Percentiles rank a stretch among this genome's conserved stretches.
These are phyloP conservation scores for Cynaeus angustus DNA, from an alignment of 2,888 invertebrate species.

Conservation along the genomic window DNA sequence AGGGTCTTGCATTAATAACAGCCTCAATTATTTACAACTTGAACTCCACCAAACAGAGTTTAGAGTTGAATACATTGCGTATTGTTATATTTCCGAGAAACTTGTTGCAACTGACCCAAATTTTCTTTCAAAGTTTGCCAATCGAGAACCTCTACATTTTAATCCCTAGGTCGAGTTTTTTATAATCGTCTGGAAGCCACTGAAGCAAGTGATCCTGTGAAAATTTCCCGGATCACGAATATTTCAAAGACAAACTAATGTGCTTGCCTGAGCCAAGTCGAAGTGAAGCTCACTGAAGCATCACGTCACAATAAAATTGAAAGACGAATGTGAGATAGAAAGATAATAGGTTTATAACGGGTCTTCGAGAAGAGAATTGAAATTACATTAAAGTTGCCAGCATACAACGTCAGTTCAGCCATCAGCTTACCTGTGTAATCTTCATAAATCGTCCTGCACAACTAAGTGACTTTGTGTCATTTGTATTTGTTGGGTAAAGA, in stretches of 20 bases:
- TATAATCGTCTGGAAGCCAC: too few species aligned
- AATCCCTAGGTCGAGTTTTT: too few species aligned
- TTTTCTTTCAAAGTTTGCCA: too few species aligned
- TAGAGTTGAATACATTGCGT: too few species aligned
- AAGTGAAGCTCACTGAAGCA: neutral
- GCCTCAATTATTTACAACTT: too few species aligned
- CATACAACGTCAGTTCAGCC: neutral
- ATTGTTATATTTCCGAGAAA: too few species aligned
- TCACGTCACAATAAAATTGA: neutral
- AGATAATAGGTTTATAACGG: neutral
- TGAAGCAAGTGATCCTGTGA: neutral
- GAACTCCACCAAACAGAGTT: too few species aligned
- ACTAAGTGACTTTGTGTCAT: conserved; percentile 18
- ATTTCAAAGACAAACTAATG: conserved; percentile 5
- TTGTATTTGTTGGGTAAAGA: conserved; percentile 18
- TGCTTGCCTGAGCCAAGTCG: neutral
- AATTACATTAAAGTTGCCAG: conserved; percentile 2
- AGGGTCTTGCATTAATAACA: too few species aligned
- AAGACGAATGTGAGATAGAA: neutral
- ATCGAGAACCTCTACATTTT: too few species aligned
- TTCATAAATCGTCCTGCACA: conserved; percentile 27
- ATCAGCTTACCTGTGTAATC: neutral
- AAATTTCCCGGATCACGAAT: neutral
- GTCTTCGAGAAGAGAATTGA: neutral
- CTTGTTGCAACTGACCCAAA: too few species aligned